Evolutionary conservation across 2,888 invertebrate species (phyloP).

Genomic region (Tetragonisca angustula): DNA sequence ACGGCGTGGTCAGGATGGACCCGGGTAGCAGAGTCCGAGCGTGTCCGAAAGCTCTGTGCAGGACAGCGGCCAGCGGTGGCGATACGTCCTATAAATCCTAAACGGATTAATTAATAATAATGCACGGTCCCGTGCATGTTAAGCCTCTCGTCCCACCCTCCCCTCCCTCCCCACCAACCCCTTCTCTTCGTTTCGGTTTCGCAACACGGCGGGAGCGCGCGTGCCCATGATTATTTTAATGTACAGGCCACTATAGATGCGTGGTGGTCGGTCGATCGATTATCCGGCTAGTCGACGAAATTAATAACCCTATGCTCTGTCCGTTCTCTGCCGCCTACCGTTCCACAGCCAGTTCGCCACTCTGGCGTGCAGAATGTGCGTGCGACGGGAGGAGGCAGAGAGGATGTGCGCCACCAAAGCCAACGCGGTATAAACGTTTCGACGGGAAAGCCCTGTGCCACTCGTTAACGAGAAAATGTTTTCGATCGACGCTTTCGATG

Average conservation of each 20-base stretch:
- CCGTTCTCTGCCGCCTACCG: constrained; percentile 12
- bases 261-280: constrained; percentile 73
- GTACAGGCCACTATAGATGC: constrained; percentile 64
- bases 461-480: constrained; percentile 64
- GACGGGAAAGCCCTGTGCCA: constrained; percentile 35
- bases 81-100: constrained; percentile 70
- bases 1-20: background rate
- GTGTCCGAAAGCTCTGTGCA: constrained; percentile 20
- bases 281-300: constrained; percentile 69
- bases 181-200: constrained; percentile 32
- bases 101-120: constrained; percentile 75
- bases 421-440: constrained; percentile 50
- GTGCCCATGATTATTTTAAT: constrained; percentile 74
- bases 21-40: no score
- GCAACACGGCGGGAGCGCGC: constrained; percentile 57
- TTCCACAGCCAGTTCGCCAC: background rate
- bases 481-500: constrained; percentile 37
- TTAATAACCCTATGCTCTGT: constrained; percentile 67
- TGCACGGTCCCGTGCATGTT: constrained; percentile 67
- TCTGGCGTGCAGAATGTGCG: background rate
- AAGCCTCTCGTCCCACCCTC: constrained; percentile 33
- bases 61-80: constrained; percentile 35
- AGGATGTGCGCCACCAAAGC: background rate
- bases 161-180: no score
- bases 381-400: background rate